Base-by-base conservation (phyloP, 2,113 vertebrate species). In the Martes martes region DNA sequence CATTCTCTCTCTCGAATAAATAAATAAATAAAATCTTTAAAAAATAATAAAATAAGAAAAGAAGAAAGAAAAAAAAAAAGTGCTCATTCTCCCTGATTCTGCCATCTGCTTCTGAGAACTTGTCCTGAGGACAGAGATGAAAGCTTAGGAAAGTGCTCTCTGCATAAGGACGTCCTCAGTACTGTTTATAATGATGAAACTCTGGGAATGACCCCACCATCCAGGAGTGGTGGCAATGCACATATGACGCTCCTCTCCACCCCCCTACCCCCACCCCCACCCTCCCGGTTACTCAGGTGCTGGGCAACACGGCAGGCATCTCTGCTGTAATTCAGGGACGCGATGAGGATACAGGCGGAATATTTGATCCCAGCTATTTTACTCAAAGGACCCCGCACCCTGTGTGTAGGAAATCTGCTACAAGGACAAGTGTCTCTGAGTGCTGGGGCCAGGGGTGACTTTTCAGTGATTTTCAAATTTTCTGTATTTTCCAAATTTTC, bases 301-400 rank as follows among this genome's bases (percentile, higher is more conserved):
- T 5, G 0, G 31, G 2, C 11, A 14, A 8, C 0, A 0, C 36
- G 55, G 63, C 79, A n/a, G 3, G 16, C 11, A 47, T 19, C 13
- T 82, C 39, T 31, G 42, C 52, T 57, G 0, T 52, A 24, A 21
- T 36, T 71, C 78, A 11, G 11, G 76, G 45, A 24, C 14, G 52
- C 6, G 47, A 31, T 4, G 39, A 73, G 67, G 33, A 31, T 9
- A 2, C 16, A 13, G 55, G 36, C 11, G 67, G 71, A 71, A 11
- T 81, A 23, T 81, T 18, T 71, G 47, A 59, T 13, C 63, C 33
- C 31, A 71, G 67, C 79, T 88, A 1, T 84, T 94, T 73, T 52
- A 80, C 55, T 65, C n/a, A 82, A 69, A 84, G n/a, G 63, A 57
- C 76, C 42, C 52, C 21, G 52, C 73, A 24, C 57, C 50, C 18